Evolutionary conservation across 1,140 invertebrate species (phyloP), one percentile per base, ranked within the genome.

Genomic region (Tetraneura akinire): DNA sequence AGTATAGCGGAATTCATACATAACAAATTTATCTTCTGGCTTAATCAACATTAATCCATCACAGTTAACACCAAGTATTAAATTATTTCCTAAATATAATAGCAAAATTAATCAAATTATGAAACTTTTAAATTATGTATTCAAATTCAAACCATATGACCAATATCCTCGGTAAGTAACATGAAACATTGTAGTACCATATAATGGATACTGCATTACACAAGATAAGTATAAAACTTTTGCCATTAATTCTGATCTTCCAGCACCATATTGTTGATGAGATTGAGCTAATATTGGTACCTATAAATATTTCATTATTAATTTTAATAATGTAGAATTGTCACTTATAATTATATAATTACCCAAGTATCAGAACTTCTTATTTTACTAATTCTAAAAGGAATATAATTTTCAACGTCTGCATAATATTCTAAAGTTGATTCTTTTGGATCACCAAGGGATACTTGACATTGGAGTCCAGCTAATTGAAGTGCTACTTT

Each of bases 191-290:
- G 96, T 96, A 70, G 95, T 96, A 3, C 96, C 96, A 84, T 98
- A 98, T 1, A 98, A 88, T 0, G 96, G 95, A 86, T 97, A 98
- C 86, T 98, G 96, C 94, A 97, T 98, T 1, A 98, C 96, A 84
- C 96, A 97, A 0, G 95, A 96, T 64, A 98, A 86, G 85, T 98
- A 98, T 82, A 97, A 89, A 11, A 96, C 95, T 86, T 97, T 97
- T 1, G 95, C 94, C 4, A 96, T 94, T 37, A 97, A 85, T 84
- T 97, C 95, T 9, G 93, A 91, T 82, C 96, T 92, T 0, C 94
- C 95, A 5, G 92, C 92, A 45, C 96, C 96, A 84, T 97, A 98
- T 85, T 95, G 93, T 26, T 91, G 88, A 86, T 96, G 94, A 1
- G 94, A 94, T 87, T 95, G 93, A 9, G 93, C 91, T 68, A 96